Conservation (phyloP, 2,113 vertebrate species). For the Eulemur macaco region DNA sequence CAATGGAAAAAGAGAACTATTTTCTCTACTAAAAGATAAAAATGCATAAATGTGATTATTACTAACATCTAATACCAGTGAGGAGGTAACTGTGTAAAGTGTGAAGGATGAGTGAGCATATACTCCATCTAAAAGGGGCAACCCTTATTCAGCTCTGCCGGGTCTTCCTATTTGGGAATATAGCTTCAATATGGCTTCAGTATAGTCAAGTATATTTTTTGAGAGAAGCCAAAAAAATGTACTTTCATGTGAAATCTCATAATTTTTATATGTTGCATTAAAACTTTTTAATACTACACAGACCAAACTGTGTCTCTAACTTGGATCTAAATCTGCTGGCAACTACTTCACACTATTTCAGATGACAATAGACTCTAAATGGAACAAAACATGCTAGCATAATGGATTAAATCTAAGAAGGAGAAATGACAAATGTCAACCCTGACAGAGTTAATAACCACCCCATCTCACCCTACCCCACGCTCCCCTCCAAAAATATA, state of each 20-base stretch:
- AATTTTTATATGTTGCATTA: slow-evolving; percentile 24
- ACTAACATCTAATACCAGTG: background rate
- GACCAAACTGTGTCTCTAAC: background rate
- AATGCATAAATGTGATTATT: background rate
- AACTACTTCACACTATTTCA: slow-evolving; percentile 12
- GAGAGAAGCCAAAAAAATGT: background rate
- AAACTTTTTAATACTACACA: slow-evolving; percentile 38
- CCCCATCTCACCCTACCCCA: background rate
- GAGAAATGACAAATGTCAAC: background rate
- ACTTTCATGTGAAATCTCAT: slow-evolving; percentile 9
- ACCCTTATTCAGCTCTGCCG: background rate
- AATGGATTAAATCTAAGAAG: background rate
- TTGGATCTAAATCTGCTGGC: background rate
- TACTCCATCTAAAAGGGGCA: background rate
- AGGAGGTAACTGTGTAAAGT: background rate
- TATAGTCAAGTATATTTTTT: background rate
- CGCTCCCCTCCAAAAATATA: background rate
- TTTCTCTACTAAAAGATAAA: slow-evolving; percentile 32
- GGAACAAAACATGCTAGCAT: background rate
- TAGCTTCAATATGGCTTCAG: background rate
- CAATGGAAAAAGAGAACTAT: background rate
- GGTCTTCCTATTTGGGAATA: background rate
- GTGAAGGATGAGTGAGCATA: background rate
- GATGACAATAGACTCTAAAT: background rate
- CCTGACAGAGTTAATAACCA: background rate